A percentile compares a stretch with the other conserved stretches of the same genome.
phyloP scores from a whole-genome alignment of 37 sponge, comb jelly and placozoan genomes.

The Crambe crambe region DNA sequence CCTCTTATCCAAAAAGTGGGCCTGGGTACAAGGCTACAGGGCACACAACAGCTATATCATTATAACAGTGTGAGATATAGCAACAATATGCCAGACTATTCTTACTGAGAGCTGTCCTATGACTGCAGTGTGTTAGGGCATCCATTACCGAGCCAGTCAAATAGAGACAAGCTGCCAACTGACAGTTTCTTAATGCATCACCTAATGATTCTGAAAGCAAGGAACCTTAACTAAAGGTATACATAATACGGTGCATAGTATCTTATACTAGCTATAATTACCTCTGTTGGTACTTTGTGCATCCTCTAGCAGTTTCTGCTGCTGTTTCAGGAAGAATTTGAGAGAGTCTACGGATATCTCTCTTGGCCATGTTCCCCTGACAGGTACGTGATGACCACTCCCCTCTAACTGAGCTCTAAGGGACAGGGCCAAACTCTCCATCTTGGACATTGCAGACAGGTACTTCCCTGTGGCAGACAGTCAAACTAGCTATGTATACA shows the following conservation, averaged over 20 bases:
- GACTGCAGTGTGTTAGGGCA: slow-evolving; percentile 33
- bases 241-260: not conserved
- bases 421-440: slow-evolving; percentile 18
- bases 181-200: slow-evolving; percentile 47
- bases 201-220: not conserved
- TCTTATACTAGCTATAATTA: not conserved
- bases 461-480: slow-evolving; percentile 47
- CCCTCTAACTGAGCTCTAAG: slow-evolving; percentile 1
- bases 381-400: slow-evolving; percentile 21
- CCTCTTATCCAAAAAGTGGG: too few relatives aligned
- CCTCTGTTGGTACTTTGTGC: not conserved
- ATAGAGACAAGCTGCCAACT: slow-evolving; percentile 44
- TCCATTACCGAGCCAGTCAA: slow-evolving; percentile 39
- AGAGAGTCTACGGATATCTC: slow-evolving; percentile 24
- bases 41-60: too few relatives aligned
- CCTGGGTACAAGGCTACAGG: too few relatives aligned
- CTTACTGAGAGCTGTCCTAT: slow-evolving; percentile 54
- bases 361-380: not conserved
- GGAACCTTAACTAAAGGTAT: not conserved
- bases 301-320: slow-evolving; percentile 53
- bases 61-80: too few relatives aligned
- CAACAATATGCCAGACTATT: too few relatives aligned
- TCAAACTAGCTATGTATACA: not conserved
- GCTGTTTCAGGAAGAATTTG: slow-evolving; percentile 69
- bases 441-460: slow-evolving; percentile 5